A percentile compares a stretch with the other conserved stretches of the same genome.
phyloP scores from a whole-genome alignment of 2,888 invertebrate species.

The Pandemis cinnamomeana region DNA sequence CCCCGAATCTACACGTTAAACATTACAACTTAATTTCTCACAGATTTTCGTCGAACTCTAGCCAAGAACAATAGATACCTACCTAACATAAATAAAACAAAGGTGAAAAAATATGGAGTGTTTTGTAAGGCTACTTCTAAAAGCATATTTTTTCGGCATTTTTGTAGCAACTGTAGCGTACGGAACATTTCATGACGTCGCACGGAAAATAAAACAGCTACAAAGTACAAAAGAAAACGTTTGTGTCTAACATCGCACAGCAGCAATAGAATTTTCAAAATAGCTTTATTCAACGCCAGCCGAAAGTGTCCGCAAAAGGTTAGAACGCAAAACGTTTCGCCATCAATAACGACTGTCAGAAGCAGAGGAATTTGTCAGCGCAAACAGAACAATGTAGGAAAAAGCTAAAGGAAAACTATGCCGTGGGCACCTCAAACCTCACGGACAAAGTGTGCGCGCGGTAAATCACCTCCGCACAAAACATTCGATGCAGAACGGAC shows the following conservation, averaged over 20 bases:
- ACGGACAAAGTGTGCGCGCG: conserved; percentile 58
- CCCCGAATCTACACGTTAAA: no score
- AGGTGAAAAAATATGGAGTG: no score
- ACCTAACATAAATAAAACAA: no score
- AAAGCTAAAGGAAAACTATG: conserved; percentile 43
- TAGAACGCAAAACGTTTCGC: conserved; percentile 30
- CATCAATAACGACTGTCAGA: conserved; percentile 16
- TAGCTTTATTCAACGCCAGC: not conserved
- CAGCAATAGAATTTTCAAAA: conserved; percentile 2
- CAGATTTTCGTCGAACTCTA: no score
- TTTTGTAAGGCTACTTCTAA: no score
- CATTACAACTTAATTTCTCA: no score
- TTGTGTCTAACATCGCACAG: not conserved
- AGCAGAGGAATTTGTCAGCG: conserved; percentile 18
- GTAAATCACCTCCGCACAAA: conserved; percentile 64
- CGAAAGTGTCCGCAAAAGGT: conserved; percentile 10
- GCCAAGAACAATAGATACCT: no score
- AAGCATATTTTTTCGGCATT: no score
- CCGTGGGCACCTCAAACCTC: conserved; percentile 49
- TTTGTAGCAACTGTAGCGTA: no score
- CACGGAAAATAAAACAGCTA: not conserved
- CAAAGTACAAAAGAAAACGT: not conserved
- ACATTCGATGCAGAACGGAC: conserved; percentile 53
- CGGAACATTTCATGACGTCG: no score
- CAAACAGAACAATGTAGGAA: conserved; percentile 31